Percentiles rank a stretch among this genome's conserved stretches.
These are phyloP conservation scores for Lasioglossum vierecki DNA, from an alignment of 2,888 invertebrate species.

Conservation along the genomic window DNA sequence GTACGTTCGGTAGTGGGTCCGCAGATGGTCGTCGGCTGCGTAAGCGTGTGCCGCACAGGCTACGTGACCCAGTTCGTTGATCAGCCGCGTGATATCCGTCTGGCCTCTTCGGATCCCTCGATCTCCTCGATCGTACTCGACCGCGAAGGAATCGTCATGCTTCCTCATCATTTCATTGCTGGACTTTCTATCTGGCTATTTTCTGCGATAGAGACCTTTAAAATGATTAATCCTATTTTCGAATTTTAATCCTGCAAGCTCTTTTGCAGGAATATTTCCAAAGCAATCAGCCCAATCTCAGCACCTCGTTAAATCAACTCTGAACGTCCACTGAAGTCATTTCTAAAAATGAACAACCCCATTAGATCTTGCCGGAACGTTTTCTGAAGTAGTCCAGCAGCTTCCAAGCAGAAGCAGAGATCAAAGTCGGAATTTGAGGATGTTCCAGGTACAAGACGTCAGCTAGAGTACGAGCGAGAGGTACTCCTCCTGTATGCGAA, in stretches of 20 bases:
- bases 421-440: not conserved
- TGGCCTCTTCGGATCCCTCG: slow-evolving; percentile 23
- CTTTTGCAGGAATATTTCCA: not conserved
- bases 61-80: slow-evolving; percentile 79
- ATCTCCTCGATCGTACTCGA: not conserved
- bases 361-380: not conserved
- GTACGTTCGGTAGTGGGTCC: slow-evolving; percentile 62
- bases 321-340: not conserved
- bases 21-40: slow-evolving; percentile 62
- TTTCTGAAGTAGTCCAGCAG: not conserved
- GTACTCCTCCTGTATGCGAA: too few relatives aligned
- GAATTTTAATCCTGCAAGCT: not conserved
- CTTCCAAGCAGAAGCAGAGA: not conserved
- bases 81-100: slow-evolving; percentile 68
- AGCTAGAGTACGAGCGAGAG: too few relatives aligned
- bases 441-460: slow-evolving; percentile 13
- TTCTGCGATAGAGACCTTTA: not conserved
- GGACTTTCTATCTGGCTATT: not conserved
- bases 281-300: not conserved
- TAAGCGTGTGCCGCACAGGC: slow-evolving; percentile 55
- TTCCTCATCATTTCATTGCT: not conserved
- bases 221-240: not conserved
- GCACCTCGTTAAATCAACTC: not conserved
- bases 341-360: not conserved
- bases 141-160: not conserved